phyloP scores from a whole-genome alignment of 2,888 invertebrate genomes.

The Orthonychiurus folsomi region DNA sequence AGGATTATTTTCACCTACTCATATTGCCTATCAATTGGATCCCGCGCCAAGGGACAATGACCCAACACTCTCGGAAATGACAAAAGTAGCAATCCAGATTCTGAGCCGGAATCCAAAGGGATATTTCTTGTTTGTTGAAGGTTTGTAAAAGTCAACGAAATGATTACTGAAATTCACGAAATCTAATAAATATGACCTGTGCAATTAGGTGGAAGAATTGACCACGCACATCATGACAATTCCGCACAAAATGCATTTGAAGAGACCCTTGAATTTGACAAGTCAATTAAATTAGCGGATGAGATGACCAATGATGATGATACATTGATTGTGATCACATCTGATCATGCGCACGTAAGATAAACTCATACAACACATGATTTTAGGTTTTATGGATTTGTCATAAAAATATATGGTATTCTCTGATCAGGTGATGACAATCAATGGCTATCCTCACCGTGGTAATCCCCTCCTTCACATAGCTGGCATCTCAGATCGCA shows the following conservation, averaged over 20 bases:
- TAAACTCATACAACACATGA: too few relatives aligned
- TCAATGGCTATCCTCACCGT: conserved; percentile 63
- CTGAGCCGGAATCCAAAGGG: conserved; percentile 58
- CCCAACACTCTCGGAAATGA: conserved; percentile 9
- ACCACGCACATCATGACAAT: conserved; percentile 65
- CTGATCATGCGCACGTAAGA: conserved; percentile 54
- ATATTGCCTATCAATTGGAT: conserved; percentile 24
- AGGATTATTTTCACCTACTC: conserved; percentile 46
- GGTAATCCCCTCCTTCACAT: conserved; percentile 53
- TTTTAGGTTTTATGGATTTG: too few relatives aligned
- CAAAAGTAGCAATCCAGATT: conserved; percentile 56
- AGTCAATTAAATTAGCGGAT: conserved; percentile 57
- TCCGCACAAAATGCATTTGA: conserved; percentile 59
- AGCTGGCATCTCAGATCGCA: conserved; percentile 26
- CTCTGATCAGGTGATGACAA: conserved; percentile 66
- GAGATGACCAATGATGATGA: conserved; percentile 55
- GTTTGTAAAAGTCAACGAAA: conserved; percentile 42
- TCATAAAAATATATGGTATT: too few relatives aligned
- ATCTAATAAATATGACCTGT: too few relatives aligned
- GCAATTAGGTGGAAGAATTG: conserved; percentile 49
- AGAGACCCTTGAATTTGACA: conserved; percentile 67
- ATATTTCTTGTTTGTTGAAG: conserved; percentile 60
- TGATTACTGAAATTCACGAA: too few relatives aligned
- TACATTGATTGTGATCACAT: conserved; percentile 67
- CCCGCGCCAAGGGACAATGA: conserved; percentile 7